phyloP scores from a whole-genome alignment of 2,113 vertebrate species.

The Prunella himalayana region DNA sequence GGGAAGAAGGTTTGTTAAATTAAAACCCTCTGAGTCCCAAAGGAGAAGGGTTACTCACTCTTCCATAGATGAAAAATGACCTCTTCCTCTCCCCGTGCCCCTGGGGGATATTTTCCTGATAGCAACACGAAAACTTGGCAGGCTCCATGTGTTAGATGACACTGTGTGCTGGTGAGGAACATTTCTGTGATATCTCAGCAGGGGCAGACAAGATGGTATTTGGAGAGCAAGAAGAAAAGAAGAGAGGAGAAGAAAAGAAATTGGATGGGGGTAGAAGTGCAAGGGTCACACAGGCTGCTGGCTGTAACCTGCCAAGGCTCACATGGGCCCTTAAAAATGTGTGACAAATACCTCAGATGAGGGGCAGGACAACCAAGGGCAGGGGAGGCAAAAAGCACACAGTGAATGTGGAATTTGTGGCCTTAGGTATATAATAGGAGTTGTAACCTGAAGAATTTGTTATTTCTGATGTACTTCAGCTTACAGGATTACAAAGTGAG shows the following conservation, averaged over 20 bases:
- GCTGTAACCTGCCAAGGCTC: neutral
- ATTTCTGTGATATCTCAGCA: constrained; percentile 15
- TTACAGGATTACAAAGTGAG: constrained; percentile 34
- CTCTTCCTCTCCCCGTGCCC: constrained; percentile 38
- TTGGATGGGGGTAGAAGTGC: neutral
- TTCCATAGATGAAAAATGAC: constrained; percentile 52
- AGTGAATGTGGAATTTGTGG: neutral
- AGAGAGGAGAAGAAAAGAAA: constrained; percentile 21
- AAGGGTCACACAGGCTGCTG: neutral
- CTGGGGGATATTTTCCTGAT: constrained; percentile 28
- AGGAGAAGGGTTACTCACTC: constrained; percentile 46
- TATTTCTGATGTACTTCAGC: neutral
- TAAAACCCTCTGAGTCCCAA: constrained; percentile 23
- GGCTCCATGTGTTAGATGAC: constrained; percentile 44
- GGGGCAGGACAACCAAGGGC: neutral
- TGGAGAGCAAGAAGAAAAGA: constrained; percentile 25
- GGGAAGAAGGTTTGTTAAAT: constrained; percentile 33
- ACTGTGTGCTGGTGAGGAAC: constrained; percentile 49
- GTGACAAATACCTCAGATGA: neutral
- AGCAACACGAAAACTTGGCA: constrained; percentile 51
- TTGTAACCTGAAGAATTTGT: neutral
- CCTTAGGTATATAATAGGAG: neutral
- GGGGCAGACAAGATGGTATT: constrained; percentile 35
- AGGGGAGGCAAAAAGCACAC: neutral
- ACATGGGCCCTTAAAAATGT: neutral